phyloP scores from a whole-genome alignment of 2,888 invertebrate genomes.

The Caenorhabditis zanzibari region DNA sequence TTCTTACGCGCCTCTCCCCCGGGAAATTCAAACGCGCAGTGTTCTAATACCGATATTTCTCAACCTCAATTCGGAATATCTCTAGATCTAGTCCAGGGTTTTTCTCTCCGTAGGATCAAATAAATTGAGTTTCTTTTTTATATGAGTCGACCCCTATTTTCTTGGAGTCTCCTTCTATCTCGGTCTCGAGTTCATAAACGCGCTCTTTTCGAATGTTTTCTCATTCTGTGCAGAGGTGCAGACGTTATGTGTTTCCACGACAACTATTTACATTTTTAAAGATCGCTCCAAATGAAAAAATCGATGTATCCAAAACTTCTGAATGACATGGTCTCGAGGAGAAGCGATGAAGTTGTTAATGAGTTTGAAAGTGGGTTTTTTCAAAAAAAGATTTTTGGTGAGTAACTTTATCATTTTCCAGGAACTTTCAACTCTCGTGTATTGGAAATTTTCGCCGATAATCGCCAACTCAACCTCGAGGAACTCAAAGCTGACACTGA shows the following conservation, averaged over 20 bases:
- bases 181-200: conserved; percentile 15
- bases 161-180: not conserved
- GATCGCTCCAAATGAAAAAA: conserved; percentile 3
- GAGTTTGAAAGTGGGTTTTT: conserved; percentile 33
- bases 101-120: no score
- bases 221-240: not conserved
- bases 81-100: no score
- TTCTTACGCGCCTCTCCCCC: no score
- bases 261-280: not conserved
- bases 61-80: no score
- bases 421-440: conserved; percentile 41
- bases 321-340: not conserved
- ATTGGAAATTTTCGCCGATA: conserved; percentile 24
- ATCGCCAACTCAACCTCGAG: not conserved
- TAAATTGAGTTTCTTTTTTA: no score
- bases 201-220: not conserved
- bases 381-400: no score
- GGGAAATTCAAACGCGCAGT: no score
- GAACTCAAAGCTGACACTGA: conserved; percentile 19
- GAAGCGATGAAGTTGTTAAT: conserved; percentile 17
- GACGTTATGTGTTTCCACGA: not conserved
- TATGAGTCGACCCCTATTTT: no score
- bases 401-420: no score
- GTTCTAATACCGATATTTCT: no score
- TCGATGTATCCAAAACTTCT: conserved; percentile 13